Conservation (phyloP, 2,797 vertebrate species). For the Falco columbarius region DNA sequence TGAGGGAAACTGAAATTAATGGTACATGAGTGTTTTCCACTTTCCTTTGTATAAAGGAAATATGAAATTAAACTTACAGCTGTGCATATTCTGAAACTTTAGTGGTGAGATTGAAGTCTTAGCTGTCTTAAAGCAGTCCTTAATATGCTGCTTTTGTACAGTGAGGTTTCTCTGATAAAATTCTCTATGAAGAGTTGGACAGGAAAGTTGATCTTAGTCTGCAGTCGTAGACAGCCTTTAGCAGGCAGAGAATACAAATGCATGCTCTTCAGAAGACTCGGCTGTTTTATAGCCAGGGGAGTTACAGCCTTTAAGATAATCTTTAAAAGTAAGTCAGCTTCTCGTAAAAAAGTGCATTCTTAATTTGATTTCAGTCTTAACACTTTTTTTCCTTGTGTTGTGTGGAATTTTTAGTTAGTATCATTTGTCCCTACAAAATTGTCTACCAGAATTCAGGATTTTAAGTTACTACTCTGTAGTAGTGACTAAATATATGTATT, state of each 20-base stretch:
- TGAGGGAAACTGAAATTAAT: background rate
- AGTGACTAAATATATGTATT: background rate
- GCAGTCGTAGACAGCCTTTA: background rate
- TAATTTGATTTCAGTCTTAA: background rate
- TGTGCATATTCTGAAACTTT: background rate
- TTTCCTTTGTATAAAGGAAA: background rate
- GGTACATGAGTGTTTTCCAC: background rate
- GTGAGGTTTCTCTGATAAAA: background rate
- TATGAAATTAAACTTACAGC: background rate
- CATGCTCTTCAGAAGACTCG: background rate
- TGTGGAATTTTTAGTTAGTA: background rate
- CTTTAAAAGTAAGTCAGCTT: background rate
- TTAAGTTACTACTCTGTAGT: background rate
- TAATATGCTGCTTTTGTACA: background rate
- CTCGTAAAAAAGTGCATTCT: background rate
- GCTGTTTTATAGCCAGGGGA: background rate
- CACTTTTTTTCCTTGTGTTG: background rate
- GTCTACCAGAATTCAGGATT: background rate
- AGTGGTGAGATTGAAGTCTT: background rate
- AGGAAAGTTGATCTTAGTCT: background rate
- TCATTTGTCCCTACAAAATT: background rate
- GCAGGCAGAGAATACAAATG: background rate
- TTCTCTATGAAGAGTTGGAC: background rate
- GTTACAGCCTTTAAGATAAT: background rate
- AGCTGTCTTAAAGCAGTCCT: background rate